Base-by-base conservation (phyloP, 2,888 invertebrate species). In the Nomada fucata region DNA sequence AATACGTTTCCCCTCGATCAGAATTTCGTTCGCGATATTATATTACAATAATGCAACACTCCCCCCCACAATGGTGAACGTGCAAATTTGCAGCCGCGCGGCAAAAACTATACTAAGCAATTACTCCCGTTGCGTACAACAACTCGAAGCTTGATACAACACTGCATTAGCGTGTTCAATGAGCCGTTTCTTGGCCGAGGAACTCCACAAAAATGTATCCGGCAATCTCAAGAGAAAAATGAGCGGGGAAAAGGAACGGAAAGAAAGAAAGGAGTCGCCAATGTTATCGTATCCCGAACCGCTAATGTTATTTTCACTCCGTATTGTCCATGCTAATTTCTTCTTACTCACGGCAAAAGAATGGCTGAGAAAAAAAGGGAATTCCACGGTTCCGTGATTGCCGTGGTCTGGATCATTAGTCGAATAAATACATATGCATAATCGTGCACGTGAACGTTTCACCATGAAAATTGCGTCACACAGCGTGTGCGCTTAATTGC, bases 151-250 rank as follows among this genome's bases (percentile, higher is more conserved):
- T 67, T 36, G 52, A 52, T 60, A n/a, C 44, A 23, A 20, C 42
- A 15, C 3, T 50, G 57, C 36, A 76, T 76, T 76, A 71, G 23
- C 76, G 71, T 76, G 59, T 64, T 64, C 64, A 76, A 76, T 55
- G 71, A 71, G 47, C 50, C 71, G 55, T 76, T 75, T 59, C 52
- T 61, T 15, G 20, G 4, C 13, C 1, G 26, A 7, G 61, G 13
- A 71, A 52, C 52, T 23, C 10, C 42, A 36, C 23, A 61, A 71
- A 61, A 61, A 71, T 71, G 7, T 10, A 4, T 3, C n/a, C 20
- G 2, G 9, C 60, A 2, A 1, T 29, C 29, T 36, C 29, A 15
- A 47, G 13, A 13, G 59, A 18, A 15, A 0, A 10, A 26, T 3
- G 13, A 55, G 57, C 36, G 36, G 23, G 20, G 4, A 7, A n/a